Evolutionary conservation across 2,113 vertebrate genomes (phyloP).

Genomic region (Chitala chitala): DNA sequence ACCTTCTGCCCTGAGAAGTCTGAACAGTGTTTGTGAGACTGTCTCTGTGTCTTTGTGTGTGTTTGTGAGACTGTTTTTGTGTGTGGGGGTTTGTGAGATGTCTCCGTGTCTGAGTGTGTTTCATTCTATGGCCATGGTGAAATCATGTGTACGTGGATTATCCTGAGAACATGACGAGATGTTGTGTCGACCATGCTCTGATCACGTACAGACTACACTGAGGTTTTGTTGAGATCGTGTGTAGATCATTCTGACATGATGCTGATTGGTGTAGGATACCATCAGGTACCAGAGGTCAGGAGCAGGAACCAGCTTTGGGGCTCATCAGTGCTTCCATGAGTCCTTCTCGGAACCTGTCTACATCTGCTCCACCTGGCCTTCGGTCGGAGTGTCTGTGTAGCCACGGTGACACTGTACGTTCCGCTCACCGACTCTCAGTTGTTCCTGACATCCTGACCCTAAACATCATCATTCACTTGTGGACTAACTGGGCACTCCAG

Average conservation of each 20-base stretch:
- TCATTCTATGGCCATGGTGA: too few relatives aligned
- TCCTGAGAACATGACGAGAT: too few relatives aligned
- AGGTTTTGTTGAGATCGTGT: too few relatives aligned
- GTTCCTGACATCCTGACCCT: not conserved
- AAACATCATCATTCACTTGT: not conserved
- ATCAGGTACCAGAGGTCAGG: too few relatives aligned
- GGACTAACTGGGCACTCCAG: not conserved
- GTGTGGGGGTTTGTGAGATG: not conserved
- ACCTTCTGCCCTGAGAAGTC: not conserved
- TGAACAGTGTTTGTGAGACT: not conserved
- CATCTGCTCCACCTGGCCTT: not conserved
- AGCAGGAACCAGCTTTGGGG: too few relatives aligned
- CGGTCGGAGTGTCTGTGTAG: not conserved
- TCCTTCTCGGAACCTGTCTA: too few relatives aligned
- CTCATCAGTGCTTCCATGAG: too few relatives aligned
- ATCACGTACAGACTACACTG: too few relatives aligned
- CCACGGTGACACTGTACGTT: not conserved
- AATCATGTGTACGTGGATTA: too few relatives aligned
- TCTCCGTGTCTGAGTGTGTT: not conserved
- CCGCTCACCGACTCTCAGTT: not conserved
- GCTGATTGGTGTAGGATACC: too few relatives aligned
- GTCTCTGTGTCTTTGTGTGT: constrained; percentile 2
- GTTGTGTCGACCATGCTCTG: too few relatives aligned
- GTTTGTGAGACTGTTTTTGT: not conserved
- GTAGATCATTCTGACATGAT: too few relatives aligned